phyloP scores from a whole-genome alignment of 2,797 vertebrate genomes.

The Enoplosus armatus region DNA sequence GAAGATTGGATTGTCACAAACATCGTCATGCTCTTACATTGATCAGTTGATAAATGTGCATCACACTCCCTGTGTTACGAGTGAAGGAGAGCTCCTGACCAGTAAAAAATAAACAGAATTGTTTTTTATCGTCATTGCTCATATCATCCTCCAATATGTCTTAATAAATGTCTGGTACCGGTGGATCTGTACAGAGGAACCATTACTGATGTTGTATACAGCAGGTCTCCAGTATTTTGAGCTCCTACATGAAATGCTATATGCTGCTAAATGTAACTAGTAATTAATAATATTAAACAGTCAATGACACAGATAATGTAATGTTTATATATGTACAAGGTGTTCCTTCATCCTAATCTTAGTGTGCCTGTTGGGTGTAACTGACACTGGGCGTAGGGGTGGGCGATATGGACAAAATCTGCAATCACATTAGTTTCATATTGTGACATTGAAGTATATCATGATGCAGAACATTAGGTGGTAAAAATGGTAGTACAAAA shows the following conservation, averaged over 20 bases:
- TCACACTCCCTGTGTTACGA: constrained; percentile 22
- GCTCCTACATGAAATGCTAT: background rate
- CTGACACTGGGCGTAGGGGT: background rate
- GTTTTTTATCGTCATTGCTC: constrained; percentile 4
- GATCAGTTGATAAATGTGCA: constrained; percentile 36
- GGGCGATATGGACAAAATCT: background rate
- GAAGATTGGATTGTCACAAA: constrained; percentile 41
- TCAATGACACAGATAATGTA: constrained; percentile 11
- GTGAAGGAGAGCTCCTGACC: constrained; percentile 8
- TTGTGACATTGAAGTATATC: background rate
- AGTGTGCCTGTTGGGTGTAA: constrained; percentile 3
- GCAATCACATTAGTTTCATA: background rate
- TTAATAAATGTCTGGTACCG: constrained; percentile 13
- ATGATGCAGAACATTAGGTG: background rate
- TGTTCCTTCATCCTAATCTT: background rate
- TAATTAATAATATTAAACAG: too few relatives aligned
- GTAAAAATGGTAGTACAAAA: background rate
- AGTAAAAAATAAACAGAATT: constrained; percentile 7
- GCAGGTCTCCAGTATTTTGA: background rate
- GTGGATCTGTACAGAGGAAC: constrained; percentile 19
- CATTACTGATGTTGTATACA: constrained; percentile 11
- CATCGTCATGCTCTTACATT: constrained; percentile 31
- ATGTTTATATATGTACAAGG: constrained; percentile 2
- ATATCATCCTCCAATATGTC: constrained; percentile 17
- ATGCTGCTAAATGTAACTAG: constrained; percentile 23